These are phyloP conservation scores for Tympanuchus pallidicinctus DNA, from an alignment of 2,113 vertebrate genomes.

Conservation along the genomic window DNA sequence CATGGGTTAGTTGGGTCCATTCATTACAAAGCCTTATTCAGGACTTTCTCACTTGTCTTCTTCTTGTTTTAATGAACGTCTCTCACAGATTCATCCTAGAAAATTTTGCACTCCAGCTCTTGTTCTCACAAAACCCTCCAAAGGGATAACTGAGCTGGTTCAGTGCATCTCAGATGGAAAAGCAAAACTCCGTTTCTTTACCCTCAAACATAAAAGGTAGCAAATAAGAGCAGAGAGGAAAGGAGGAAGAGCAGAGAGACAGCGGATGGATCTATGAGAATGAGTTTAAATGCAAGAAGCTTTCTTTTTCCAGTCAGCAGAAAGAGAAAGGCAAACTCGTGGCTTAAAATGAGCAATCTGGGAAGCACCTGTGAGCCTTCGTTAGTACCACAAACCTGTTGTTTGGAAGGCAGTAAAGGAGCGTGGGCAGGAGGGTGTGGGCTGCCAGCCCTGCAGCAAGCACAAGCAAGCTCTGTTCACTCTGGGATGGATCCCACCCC, in stretches of 20 bases:
- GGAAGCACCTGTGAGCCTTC: constrained; percentile 2
- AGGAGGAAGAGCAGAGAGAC: background rate
- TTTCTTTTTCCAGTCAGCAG: background rate
- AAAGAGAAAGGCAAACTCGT: background rate
- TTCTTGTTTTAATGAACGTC: constrained; percentile 21
- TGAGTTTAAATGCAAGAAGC: background rate
- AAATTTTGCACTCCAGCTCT: background rate
- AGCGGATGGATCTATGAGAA: background rate
- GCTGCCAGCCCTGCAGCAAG: background rate
- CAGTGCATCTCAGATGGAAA: background rate
- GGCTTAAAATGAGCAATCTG: background rate
- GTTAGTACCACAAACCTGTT: constrained; percentile 4
- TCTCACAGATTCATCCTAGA: background rate
- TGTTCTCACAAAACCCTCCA: background rate
- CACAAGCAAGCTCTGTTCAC: background rate
- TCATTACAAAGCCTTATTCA: constrained; percentile 25
- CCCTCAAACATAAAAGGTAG: background rate
- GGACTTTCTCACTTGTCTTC: background rate
- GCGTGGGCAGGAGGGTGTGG: background rate
- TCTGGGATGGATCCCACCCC: background rate
- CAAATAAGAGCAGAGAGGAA: fast-evolving
- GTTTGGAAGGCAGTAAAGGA: background rate
- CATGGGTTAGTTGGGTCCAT: background rate
- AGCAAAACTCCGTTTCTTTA: background rate
- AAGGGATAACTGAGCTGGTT: background rate